A percentile compares a stretch with the other conserved stretches of the same genome.
Conservation (phyloP, 2,888 invertebrate genomes). For the Strigamia maritima region DNA sequence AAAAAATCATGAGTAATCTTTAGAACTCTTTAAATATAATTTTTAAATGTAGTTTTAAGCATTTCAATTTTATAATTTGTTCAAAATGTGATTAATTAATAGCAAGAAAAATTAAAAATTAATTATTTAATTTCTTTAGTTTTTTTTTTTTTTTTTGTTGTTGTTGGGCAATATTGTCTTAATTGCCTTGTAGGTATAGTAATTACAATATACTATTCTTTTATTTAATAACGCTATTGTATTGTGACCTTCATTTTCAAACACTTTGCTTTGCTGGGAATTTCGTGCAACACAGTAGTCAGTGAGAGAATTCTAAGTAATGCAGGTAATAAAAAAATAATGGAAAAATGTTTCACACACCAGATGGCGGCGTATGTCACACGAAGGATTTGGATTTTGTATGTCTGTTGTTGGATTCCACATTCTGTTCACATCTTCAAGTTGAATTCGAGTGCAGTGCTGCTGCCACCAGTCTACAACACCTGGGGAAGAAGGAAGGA, state of each 20-base stretch:
- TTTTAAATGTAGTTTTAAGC: not conserved
- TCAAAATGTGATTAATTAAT: not conserved
- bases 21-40: not conserved
- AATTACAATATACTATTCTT: not conserved
- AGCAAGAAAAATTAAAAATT: not conserved
- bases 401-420: not conserved
- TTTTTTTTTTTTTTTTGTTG: not conserved
- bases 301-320: not conserved
- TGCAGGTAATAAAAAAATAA: not conserved
- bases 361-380: constrained; percentile 24
- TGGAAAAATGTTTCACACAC: not conserved
- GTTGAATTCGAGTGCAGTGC: constrained; percentile 19
- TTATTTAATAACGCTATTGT: constrained; percentile 23
- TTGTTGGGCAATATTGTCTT: not conserved
- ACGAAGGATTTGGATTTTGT: constrained; percentile 31
- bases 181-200: not conserved
- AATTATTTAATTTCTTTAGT: not conserved
- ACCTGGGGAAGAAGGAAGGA: constrained; percentile 8
- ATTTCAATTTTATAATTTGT: not conserved
- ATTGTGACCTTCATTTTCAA: constrained; percentile 18
- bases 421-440: constrained; percentile 30
- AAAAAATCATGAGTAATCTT: not conserved
- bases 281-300: not conserved
- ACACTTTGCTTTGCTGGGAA: not conserved
- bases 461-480: constrained; percentile 27